Conservation (phyloP, 2,113 vertebrate genomes). For the Harpagus bidentatus region DNA sequence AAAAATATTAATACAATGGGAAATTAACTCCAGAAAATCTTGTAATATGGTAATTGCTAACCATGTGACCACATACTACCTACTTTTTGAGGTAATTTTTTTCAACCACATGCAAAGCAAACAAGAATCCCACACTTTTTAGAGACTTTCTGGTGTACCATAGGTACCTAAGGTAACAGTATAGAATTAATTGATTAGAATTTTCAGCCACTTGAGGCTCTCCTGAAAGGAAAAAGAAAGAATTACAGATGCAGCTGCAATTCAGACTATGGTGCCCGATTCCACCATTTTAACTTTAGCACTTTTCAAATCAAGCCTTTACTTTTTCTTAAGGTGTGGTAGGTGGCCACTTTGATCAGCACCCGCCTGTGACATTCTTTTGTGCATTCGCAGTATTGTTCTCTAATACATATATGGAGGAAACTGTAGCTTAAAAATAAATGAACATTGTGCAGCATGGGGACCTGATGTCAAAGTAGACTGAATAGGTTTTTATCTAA, state of each 20-base stretch:
- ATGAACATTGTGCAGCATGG: background rate
- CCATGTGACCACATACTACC: background rate
- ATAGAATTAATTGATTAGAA: background rate
- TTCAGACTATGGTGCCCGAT: background rate
- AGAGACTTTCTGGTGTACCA: background rate
- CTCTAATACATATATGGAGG: background rate
- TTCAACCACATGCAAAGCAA: background rate
- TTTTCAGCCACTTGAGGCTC: background rate
- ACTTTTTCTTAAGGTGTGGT: background rate
- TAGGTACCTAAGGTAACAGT: background rate
- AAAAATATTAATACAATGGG: background rate
- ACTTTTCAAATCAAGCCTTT: background rate
- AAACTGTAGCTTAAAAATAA: constrained; percentile 43
- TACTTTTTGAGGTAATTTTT: background rate
- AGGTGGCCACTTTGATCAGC: constrained; percentile 24
- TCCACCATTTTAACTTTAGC: background rate
- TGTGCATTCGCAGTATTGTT: background rate
- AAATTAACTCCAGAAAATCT: background rate
- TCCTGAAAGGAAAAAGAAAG: background rate
- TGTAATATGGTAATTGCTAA: background rate
- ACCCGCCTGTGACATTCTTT: background rate
- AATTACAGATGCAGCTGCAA: background rate
- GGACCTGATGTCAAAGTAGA: constrained; percentile 25
- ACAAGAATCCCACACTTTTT: background rate
- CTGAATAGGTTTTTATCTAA: constrained; percentile 41